Conservation (phyloP, 2,797 vertebrate species). For the Thunnus albacares region DNA sequence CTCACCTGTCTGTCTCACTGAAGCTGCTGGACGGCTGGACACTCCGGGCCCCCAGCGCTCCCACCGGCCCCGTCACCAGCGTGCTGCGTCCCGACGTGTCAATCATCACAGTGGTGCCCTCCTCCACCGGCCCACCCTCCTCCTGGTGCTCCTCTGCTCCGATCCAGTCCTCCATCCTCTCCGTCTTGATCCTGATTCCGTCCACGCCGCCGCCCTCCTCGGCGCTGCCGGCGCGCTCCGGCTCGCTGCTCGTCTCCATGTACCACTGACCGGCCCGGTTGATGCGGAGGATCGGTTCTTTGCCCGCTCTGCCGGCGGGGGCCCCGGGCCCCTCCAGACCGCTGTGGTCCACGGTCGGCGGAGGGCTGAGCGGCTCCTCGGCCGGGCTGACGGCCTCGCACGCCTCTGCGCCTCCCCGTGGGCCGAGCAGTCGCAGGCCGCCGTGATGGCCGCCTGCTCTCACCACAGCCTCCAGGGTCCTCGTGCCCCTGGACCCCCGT, state of each 20-base stretch:
- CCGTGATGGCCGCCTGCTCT: conserved; percentile 55
- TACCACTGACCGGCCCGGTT: conserved; percentile 98
- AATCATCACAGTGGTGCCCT: conserved; percentile 93
- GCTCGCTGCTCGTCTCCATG: conserved; percentile 89
- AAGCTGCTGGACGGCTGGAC: conserved; percentile 92
- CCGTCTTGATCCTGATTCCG: conserved; percentile 93
- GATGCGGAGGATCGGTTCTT: conserved; percentile 94
- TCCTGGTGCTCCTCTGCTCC: conserved; percentile 91
- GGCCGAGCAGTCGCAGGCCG: conserved; percentile 82
- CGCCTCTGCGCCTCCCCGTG: conserved; percentile 76
- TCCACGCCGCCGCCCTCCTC: conserved; percentile 89
- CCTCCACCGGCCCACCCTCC: conserved; percentile 91
- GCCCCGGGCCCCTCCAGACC: conserved; percentile 83
- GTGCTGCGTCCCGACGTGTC: conserved; percentile 93
- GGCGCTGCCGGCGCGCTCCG: conserved; percentile 84
- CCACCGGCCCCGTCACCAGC: conserved; percentile 82
- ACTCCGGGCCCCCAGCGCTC: conserved; percentile 86
- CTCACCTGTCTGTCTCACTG: conserved; percentile 94
- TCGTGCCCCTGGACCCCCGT: conserved; percentile 20
- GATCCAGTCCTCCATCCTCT: conserved; percentile 95
- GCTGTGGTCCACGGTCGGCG: conserved; percentile 91
- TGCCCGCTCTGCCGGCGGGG: conserved; percentile 87
- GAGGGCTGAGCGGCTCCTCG: conserved; percentile 92
- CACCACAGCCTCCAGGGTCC: conserved; percentile 65
- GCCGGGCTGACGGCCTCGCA: conserved; percentile 88